phyloP scores from a whole-genome alignment of 2,888 invertebrate species.

The Lasioglossum vierecki region DNA sequence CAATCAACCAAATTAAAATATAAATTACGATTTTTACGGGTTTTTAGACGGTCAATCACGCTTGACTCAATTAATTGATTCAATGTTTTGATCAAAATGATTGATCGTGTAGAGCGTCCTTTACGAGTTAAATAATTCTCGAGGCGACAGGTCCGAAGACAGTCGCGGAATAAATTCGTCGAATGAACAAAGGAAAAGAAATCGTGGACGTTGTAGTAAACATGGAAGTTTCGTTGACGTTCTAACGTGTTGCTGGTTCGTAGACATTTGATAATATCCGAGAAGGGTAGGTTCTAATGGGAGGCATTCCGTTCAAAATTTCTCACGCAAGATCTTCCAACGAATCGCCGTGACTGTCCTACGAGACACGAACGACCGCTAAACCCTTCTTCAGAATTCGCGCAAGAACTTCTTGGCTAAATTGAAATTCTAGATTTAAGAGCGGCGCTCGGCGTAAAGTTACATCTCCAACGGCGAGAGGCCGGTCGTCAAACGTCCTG shows the following conservation, averaged over 20 bases:
- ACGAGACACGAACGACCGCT: slow-evolving; percentile 14
- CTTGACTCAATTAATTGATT: too few species aligned
- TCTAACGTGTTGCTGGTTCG: background rate
- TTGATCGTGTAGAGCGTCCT: too few species aligned
- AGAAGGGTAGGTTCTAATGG: too few species aligned
- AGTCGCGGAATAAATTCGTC: too few species aligned
- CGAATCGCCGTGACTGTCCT: background rate
- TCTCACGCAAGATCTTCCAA: background rate
- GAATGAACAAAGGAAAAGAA: background rate
- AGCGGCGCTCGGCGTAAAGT: slow-evolving; percentile 33
- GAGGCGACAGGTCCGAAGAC: too few species aligned
- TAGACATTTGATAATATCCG: background rate
- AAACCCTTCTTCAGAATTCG: slow-evolving; percentile 42
- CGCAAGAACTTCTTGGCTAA: slow-evolving; percentile 37
- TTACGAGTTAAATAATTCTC: too few species aligned
- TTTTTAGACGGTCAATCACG: too few species aligned
- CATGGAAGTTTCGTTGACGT: background rate
- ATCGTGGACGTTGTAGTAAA: background rate
- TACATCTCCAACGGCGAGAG: slow-evolving; percentile 10
- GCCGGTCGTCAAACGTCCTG: slow-evolving; percentile 13
- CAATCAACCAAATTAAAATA: too few species aligned
- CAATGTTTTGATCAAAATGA: too few species aligned
- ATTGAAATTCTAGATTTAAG: slow-evolving; percentile 56
- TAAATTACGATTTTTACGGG: too few species aligned
- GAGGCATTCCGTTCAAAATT: background rate